Evolutionary conservation across 2,797 vertebrate genomes (phyloP).

Genomic region (Chrysocyon brachyurus): DNA sequence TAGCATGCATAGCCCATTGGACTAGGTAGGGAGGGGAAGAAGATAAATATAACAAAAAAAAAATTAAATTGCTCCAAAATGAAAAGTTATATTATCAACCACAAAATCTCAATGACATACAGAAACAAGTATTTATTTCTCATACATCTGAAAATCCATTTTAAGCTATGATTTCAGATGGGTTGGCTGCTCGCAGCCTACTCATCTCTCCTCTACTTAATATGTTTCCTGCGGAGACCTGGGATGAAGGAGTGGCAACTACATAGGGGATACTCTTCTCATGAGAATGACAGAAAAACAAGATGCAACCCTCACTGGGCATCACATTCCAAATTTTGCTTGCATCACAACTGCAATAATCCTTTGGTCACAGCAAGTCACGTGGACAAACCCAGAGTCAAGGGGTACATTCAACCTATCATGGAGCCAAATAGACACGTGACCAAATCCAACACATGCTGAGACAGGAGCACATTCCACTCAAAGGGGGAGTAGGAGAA

Average conservation of each 20-base stretch:
- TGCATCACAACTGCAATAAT: neutral
- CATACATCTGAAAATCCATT: neutral
- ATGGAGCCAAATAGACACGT: neutral
- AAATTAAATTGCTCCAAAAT: neutral
- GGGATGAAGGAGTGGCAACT: neutral
- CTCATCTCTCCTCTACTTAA: neutral
- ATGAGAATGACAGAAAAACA: neutral
- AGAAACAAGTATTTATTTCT: neutral
- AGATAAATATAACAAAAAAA: slow-evolving; percentile 8
- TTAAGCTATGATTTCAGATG: neutral
- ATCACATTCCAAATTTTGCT: neutral
- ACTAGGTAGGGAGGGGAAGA: neutral
- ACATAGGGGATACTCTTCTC: neutral
- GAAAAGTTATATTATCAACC: neutral
- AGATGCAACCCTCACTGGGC: neutral
- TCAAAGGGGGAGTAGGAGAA: neutral
- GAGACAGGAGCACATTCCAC: neutral
- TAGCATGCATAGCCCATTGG: neutral
- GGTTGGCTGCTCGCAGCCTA: neutral
- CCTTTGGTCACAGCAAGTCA: neutral
- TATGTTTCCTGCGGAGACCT: neutral
- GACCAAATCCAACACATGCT: neutral
- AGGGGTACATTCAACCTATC: neutral
- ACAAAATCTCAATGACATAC: neutral
- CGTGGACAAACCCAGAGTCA: neutral